A percentile compares a stretch with the other conserved stretches of the same genome.
Conservation (phyloP, 2,113 vertebrate species). For the Pomatorhinus ruficollis region DNA sequence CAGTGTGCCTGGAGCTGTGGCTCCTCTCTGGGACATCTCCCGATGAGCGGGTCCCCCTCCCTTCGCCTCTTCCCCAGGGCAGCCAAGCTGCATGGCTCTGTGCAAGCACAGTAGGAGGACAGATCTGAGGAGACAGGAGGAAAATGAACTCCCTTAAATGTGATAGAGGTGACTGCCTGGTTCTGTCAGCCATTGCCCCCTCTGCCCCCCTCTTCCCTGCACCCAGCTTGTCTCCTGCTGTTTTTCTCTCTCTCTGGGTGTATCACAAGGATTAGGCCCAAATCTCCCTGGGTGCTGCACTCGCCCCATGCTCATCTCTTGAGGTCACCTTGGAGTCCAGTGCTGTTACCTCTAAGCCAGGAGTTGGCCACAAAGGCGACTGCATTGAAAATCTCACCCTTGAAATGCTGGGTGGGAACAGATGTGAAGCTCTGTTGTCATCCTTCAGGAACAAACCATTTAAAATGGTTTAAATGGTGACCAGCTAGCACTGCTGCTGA, state of each 20-base stretch:
- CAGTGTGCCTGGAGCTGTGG: not conserved
- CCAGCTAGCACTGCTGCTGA: not conserved
- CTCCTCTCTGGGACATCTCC: not conserved
- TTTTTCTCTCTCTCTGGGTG: slow-evolving; percentile 24
- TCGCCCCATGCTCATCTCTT: not conserved
- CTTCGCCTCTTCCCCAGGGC: not conserved
- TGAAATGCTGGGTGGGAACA: fast-evolving
- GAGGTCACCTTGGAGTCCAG: not conserved
- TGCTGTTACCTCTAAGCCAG: not conserved
- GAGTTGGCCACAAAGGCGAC: not conserved
- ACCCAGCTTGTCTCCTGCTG: not conserved
- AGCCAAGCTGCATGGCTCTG: not conserved
- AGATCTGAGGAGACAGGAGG: slow-evolving; percentile 65
- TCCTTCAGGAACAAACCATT: not conserved
- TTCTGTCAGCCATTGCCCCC: not conserved
- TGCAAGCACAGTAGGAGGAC: not conserved
- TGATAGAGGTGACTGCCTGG: slow-evolving; percentile 27
- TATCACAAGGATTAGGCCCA: slow-evolving; percentile 28
- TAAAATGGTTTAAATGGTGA: not conserved
- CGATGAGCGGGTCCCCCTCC: not conserved
- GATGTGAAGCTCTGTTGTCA: not conserved
- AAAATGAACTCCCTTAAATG: slow-evolving; percentile 48
- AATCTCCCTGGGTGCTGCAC: not conserved
- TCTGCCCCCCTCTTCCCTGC: not conserved
- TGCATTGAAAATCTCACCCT: not conserved